Conservation (phyloP, 1,140 invertebrate species). For the Drosophila aff. region DNA sequence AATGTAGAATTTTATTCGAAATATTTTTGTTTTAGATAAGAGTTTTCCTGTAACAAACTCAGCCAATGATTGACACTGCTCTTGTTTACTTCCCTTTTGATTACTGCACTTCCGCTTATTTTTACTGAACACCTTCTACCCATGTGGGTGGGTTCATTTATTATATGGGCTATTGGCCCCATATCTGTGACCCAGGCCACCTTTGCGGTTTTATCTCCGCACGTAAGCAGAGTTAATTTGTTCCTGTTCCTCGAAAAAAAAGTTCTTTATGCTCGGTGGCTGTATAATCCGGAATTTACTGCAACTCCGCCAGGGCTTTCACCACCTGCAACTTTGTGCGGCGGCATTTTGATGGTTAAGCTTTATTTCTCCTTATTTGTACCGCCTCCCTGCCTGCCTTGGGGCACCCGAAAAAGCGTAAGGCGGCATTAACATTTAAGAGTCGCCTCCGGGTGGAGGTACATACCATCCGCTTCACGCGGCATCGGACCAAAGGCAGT, state of each 20-base stretch:
- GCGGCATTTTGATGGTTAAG: conserved; percentile 40
- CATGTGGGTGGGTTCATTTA: conserved; percentile 11
- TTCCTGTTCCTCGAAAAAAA: conserved; percentile 11
- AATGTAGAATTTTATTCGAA: neutral
- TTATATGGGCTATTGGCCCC: conserved; percentile 23
- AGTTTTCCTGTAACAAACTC: neutral
- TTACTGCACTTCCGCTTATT: conserved; percentile 13
- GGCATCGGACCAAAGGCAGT: conserved; percentile 22
- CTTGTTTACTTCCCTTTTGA: conserved; percentile 7
- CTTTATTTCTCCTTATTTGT: conserved; percentile 27
- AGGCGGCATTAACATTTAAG: conserved; percentile 76
- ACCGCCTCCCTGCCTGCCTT: conserved; percentile 17
- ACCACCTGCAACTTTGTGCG: conserved; percentile 49
- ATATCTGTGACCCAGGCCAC: conserved; percentile 1
- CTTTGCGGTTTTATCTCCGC: conserved; percentile 26
- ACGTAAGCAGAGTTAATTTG: conserved; percentile 49
- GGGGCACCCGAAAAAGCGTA: conserved; percentile 23
- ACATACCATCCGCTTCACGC: neutral
- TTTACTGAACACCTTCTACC: neutral
- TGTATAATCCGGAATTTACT: conserved; percentile 37
- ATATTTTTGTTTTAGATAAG: neutral
- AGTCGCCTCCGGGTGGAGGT: conserved; percentile 21
- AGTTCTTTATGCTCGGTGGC: conserved; percentile 26
- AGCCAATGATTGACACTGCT: neutral
- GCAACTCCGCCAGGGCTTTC: conserved; percentile 40